A percentile compares a stretch with the other conserved stretches of the same genome.
These are phyloP conservation scores for Prenolepis imparis DNA, from an alignment of 2,888 invertebrate genomes.

Conservation along the genomic window DNA sequence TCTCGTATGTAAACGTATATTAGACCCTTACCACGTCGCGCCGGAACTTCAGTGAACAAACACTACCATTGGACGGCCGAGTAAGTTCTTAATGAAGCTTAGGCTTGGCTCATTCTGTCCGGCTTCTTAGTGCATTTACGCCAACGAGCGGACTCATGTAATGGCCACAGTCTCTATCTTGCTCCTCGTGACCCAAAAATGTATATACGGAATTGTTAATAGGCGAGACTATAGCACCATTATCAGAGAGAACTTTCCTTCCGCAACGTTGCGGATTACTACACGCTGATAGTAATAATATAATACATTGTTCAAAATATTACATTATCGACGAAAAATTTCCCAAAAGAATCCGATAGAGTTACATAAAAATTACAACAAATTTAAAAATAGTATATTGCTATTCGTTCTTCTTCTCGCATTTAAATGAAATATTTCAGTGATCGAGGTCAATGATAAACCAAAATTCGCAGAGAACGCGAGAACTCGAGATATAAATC, in stretches of 20 bases:
- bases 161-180: slow-evolving; percentile 30
- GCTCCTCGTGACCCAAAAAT: slow-evolving; percentile 45
- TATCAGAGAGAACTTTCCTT: slow-evolving; percentile 33
- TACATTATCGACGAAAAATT: slow-evolving; percentile 26
- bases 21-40: slow-evolving; percentile 46
- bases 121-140: slow-evolving; percentile 55
- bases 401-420: not conserved
- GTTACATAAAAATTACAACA: not conserved
- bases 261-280: slow-evolving; percentile 25
- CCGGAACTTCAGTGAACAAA: slow-evolving; percentile 58
- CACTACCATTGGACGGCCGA: slow-evolving; percentile 53
- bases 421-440: not conserved
- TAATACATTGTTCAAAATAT: not conserved
- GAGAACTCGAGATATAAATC: not conserved
- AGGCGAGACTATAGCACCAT: not conserved
- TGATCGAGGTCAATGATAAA: not conserved
- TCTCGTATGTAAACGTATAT: slow-evolving; percentile 53
- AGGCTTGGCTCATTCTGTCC: slow-evolving; percentile 41
- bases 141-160: slow-evolving; percentile 39
- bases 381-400: not conserved
- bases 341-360: not conserved
- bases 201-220: slow-evolving; percentile 48
- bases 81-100: slow-evolving; percentile 64
- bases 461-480: slow-evolving; percentile 3
- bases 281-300: slow-evolving; percentile 30